These are phyloP conservation scores for Plemyria rubiginata DNA, from an alignment of 2,888 invertebrate genomes.

Conservation along the genomic window DNA sequence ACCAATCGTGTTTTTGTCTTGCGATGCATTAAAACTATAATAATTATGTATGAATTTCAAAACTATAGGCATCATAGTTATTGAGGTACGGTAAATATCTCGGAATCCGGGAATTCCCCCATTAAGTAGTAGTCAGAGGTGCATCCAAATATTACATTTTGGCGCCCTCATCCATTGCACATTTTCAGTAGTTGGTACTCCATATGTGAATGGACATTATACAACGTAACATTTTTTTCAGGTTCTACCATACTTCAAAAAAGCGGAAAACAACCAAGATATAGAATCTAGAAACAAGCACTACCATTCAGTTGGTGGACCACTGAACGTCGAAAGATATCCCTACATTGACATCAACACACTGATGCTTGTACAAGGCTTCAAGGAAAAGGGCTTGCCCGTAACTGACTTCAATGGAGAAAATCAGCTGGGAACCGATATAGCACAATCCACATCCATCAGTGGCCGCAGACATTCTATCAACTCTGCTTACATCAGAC, in stretches of 20 bases:
- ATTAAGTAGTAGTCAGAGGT: too few relatives aligned
- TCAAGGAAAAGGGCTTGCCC: constrained; percentile 86
- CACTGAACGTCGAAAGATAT: constrained; percentile 87
- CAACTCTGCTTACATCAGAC: constrained; percentile 88
- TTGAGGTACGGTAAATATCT: too few relatives aligned
- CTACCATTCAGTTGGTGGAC: constrained; percentile 86
- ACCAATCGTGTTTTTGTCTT: too few relatives aligned
- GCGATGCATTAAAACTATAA: too few relatives aligned
- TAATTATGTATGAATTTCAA: too few relatives aligned
- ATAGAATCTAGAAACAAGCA: constrained; percentile 78
- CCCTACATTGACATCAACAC: constrained; percentile 86
- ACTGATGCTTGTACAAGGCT: constrained; percentile 84
- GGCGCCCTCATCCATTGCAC: too few relatives aligned
- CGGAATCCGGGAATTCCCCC: too few relatives aligned
- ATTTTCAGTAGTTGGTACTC: too few relatives aligned
- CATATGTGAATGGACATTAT: too few relatives aligned
- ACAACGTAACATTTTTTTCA: too few relatives aligned
- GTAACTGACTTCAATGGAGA: constrained; percentile 85
- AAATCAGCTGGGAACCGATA: constrained; percentile 85
- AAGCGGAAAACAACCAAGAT: constrained; percentile 87
- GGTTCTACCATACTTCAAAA: constrained; percentile 89
- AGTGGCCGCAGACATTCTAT: constrained; percentile 86
- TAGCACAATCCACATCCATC: constrained; percentile 86
- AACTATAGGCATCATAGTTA: too few relatives aligned
- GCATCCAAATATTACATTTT: too few relatives aligned